Conservation (phyloP, 1,140 invertebrate genomes). For the Drosophila rufa region DNA sequence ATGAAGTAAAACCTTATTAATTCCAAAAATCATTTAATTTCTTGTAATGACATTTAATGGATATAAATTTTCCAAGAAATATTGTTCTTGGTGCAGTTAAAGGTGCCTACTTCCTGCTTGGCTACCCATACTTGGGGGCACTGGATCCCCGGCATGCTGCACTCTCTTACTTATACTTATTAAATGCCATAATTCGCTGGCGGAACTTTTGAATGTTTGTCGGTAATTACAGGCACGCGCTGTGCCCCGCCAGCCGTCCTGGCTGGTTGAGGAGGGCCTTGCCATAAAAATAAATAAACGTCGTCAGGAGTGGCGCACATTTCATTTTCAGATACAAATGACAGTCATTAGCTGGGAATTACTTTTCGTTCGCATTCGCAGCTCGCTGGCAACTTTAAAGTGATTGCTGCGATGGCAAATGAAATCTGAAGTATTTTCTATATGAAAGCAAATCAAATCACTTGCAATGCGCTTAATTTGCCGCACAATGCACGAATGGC, state of each 20-base stretch:
- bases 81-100: slow-evolving; percentile 14
- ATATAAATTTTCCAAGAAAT: background rate
- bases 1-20: background rate
- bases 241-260: slow-evolving; percentile 30
- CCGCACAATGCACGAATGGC: slow-evolving; percentile 66
- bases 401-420: slow-evolving; percentile 62
- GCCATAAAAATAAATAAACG: slow-evolving; percentile 75
- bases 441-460: slow-evolving; percentile 73
- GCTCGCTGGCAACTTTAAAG: slow-evolving; percentile 58
- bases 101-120: background rate
- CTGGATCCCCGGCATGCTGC: slow-evolving; percentile 13
- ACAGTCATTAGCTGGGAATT: slow-evolving; percentile 74
- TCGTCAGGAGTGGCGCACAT: slow-evolving; percentile 58
- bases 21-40: background rate
- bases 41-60: background rate
- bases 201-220: slow-evolving; percentile 56
- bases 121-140: background rate
- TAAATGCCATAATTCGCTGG: slow-evolving; percentile 65
- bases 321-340: slow-evolving; percentile 74
- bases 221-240: slow-evolving; percentile 67
- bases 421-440: slow-evolving; percentile 62
- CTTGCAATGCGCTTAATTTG: slow-evolving; percentile 79
- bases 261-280: slow-evolving; percentile 25
- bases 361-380: slow-evolving; percentile 58
- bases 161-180: slow-evolving; percentile 59